Base-by-base conservation (phyloP, 2,888 invertebrate genomes). In the Napeogenes sylphis region DNA sequence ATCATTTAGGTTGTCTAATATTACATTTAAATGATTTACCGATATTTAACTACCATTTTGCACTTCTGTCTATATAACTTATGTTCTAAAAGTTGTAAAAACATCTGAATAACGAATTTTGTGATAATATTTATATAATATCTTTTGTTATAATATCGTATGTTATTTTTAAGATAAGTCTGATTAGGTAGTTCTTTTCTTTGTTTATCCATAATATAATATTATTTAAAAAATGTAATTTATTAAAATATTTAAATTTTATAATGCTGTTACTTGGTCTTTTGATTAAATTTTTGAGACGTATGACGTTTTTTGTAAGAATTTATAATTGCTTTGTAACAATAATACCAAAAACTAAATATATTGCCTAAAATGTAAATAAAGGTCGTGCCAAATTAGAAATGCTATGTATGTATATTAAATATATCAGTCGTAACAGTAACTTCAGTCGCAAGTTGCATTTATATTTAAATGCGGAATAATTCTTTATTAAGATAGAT, bases 11-110 rank as follows among this genome's bases (percentile, higher is more conserved):
- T 30, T 30, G 21, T 51, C 21, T 51, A 30, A 12, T 8, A 51
- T 30, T 30, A 51, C 10, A 30, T 51, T 51, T 12, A 51, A 47
- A 51, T 51, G 30, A 30, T 51, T 30, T 51, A 51, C 14, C 47
- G 30, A 51, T 51, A 21, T 51, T 51, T 74, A 73, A 73, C 71
- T 68, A 76, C 79, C 75, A 76, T 80, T 81, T 79, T 74, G 14
- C 77, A 76, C 77, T 79, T 80, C 10, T 78, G 79, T 80, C 77
- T 77, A 72, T 79, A 74, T 66, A 82, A 81, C 77, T 79, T 83
- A 75, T 78, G 74, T 65, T n/a, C 13, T 70, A 71, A 72, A 79
- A 86, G 79, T 85, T 84, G 78, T 81, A 81, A 42, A 42, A 3
- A 80, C 79, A 75, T 75, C 74, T 73, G 73, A 78, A 83, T 51